phyloP scores from a whole-genome alignment of 2,888 invertebrate genomes.

The Sesia apiformis region DNA sequence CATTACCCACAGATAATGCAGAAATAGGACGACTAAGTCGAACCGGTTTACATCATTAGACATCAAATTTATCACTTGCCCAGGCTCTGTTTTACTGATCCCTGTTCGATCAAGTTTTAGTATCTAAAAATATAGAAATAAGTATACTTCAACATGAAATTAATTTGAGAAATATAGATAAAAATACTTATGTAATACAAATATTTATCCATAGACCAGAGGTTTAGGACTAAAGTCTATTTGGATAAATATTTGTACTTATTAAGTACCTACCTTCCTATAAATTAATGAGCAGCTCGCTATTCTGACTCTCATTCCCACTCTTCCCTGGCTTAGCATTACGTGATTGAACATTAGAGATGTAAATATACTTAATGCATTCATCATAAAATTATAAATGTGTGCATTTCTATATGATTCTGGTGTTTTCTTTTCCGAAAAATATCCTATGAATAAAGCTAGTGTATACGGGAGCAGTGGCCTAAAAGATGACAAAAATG shows the following conservation, averaged over 20 bases:
- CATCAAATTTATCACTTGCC: conserved; percentile 87
- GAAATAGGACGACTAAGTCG: conserved; percentile 79
- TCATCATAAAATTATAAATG: conserved; percentile 77
- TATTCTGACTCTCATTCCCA: conserved; percentile 85
- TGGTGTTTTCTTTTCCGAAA: conserved; percentile 65
- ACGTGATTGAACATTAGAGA: conserved; percentile 79
- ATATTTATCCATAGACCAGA: background rate
- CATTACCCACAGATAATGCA: conserved; percentile 88
- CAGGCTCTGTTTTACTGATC: conserved; percentile 77
- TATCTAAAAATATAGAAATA: conserved; percentile 28
- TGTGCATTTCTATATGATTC: conserved; percentile 76
- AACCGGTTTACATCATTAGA: conserved; percentile 91
- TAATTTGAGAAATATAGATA: background rate
- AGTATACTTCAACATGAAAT: background rate
- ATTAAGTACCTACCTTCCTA: conserved; percentile 77
- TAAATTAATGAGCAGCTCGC: conserved; percentile 88
- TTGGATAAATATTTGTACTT: no score
- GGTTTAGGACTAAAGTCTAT: no score
- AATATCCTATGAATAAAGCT: conserved; percentile 78
- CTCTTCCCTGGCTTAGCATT: conserved; percentile 69
- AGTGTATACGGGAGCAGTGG: conserved; percentile 76
- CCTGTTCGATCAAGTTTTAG: conserved; percentile 71
- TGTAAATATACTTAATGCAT: conserved; percentile 72
- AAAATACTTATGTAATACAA: background rate
- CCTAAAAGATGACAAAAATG: conserved; percentile 48